These are phyloP conservation scores for Lasioglossum zephyrum DNA, from an alignment of 2,888 invertebrate species.

Conservation along the genomic window DNA sequence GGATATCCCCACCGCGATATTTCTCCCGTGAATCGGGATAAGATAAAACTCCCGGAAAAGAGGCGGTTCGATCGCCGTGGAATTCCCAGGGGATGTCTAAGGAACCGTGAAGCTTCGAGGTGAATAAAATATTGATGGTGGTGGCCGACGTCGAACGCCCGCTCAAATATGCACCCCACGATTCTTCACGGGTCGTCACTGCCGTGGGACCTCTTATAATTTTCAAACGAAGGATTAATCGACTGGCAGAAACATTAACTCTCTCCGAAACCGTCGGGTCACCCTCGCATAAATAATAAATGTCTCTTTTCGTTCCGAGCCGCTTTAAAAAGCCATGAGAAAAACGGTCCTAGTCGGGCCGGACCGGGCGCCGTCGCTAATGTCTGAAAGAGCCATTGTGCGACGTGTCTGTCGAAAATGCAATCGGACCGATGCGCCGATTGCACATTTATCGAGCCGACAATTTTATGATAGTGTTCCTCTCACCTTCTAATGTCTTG, in stretches of 20 bases:
- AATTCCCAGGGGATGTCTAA: slow-evolving; percentile 61
- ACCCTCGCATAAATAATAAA: slow-evolving; percentile 70
- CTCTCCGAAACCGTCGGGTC: slow-evolving; percentile 69
- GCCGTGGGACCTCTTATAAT: slow-evolving; percentile 75
- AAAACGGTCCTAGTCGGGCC: slow-evolving; percentile 32
- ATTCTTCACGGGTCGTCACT: slow-evolving; percentile 73
- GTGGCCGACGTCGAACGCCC: slow-evolving; percentile 61
- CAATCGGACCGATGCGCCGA: slow-evolving; percentile 9
- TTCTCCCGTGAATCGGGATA: slow-evolving; percentile 59
- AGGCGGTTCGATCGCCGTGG: slow-evolving; percentile 56
- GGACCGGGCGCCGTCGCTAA: slow-evolving; percentile 31
- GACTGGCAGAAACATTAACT: slow-evolving; percentile 76
- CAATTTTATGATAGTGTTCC: neutral
- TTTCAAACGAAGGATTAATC: slow-evolving; percentile 79
- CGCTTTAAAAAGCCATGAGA: slow-evolving; percentile 61
- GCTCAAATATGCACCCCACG: slow-evolving; percentile 75
- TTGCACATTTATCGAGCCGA: slow-evolving; percentile 25
- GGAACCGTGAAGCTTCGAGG: slow-evolving; percentile 71
- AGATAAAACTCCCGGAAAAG: slow-evolving; percentile 65
- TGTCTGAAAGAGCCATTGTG: slow-evolving; percentile 46
- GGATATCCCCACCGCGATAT: neutral
- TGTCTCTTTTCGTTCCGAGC: slow-evolving; percentile 60
- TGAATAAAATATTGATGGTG: slow-evolving; percentile 71
- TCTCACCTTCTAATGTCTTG: neutral
- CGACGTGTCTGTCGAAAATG: slow-evolving; percentile 25